These are phyloP conservation scores for Drosophila mimica DNA, from an alignment of 2,888 invertebrate species.

Conservation along the genomic window DNA sequence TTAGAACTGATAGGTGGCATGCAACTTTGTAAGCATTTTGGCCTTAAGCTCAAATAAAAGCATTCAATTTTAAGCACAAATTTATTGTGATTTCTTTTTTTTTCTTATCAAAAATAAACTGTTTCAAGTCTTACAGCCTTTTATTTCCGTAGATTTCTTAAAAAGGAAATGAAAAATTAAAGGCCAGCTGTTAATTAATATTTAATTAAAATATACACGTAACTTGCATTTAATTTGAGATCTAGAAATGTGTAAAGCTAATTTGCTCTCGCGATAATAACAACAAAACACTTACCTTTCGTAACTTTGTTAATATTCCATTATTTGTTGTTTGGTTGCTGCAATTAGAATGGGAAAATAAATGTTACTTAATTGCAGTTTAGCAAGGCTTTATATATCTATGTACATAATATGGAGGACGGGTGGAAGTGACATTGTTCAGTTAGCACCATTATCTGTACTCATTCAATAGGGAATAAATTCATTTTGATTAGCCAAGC, in stretches of 20 bases:
- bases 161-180: background rate
- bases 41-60: background rate
- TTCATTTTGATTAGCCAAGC: conserved; percentile 16
- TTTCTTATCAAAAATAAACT: background rate
- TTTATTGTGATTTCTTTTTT: background rate
- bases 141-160: background rate
- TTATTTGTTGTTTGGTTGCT: conserved; percentile 67
- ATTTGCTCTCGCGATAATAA: background rate
- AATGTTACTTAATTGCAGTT: conserved; percentile 40
- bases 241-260: background rate
- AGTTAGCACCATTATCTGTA: conserved; percentile 31
- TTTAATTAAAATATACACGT: background rate
- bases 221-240: background rate
- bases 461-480: conserved; percentile 37
- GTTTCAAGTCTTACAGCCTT: background rate
- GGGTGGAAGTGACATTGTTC: conserved; percentile 26
- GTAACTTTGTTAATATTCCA: conserved; percentile 69
- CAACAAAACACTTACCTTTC: conserved; percentile 55
- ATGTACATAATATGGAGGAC: conserved; percentile 8
- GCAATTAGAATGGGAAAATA: conserved; percentile 55
- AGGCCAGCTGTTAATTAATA: background rate
- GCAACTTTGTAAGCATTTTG: background rate
- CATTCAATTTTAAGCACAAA: background rate
- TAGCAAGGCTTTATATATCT: conserved; percentile 20
- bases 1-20: background rate